phyloP scores from a whole-genome alignment of 2,113 vertebrate species.

The Peromyscus californicus region DNA sequence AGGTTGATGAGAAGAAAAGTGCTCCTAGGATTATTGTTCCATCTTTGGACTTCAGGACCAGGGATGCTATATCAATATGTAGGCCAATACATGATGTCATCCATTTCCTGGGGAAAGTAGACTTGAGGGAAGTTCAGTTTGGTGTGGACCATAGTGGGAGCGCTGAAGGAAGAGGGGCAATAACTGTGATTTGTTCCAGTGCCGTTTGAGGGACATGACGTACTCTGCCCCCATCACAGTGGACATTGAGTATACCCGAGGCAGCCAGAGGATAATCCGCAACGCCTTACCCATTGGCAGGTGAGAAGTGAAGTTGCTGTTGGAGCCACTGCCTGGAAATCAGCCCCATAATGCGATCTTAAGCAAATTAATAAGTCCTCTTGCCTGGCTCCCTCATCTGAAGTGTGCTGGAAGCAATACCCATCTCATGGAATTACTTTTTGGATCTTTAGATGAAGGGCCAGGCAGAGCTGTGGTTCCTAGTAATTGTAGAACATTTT shows the following conservation, averaged over 20 bases:
- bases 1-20: not conserved
- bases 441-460: not conserved
- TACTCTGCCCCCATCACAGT: constrained; percentile 98
- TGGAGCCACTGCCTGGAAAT: not conserved
- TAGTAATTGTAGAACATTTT: not conserved
- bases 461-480: not conserved
- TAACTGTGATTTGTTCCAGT: constrained; percentile 87
- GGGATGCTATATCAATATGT: not conserved
- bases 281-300: constrained; percentile 97
- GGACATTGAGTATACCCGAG: constrained; percentile 98
- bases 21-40: not conserved
- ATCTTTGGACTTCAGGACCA: not conserved
- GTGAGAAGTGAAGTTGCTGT: constrained; percentile 74
- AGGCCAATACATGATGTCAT: not conserved
- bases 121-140: not conserved
- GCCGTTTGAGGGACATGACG: constrained; percentile 98
- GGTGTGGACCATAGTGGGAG: fast-evolving
- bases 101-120: not conserved
- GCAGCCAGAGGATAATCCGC: constrained; percentile 98
- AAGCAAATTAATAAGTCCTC: fast-evolving
- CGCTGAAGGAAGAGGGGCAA: not conserved
- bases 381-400: not conserved
- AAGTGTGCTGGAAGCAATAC: not conserved
- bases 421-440: not conserved
- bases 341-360: not conserved